Conservation (phyloP, 2,888 invertebrate species). For the Synergus itoensis region DNA sequence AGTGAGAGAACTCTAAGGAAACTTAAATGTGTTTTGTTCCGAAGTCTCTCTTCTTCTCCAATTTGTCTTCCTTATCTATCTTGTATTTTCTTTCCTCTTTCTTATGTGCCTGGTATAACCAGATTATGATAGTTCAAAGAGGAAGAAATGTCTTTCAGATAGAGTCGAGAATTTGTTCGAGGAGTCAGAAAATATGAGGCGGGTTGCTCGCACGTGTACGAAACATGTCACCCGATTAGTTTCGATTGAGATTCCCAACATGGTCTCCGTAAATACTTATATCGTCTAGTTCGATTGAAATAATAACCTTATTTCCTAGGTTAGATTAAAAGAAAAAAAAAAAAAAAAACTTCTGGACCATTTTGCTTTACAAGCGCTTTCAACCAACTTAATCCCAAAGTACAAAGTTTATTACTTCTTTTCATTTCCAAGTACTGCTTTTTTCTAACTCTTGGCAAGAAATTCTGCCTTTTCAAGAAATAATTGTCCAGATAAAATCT, state of each 20-base stretch:
- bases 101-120: background rate
- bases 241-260: constrained; percentile 29
- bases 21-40: constrained; percentile 53
- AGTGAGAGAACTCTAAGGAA: constrained; percentile 42
- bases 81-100: background rate
- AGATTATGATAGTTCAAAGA: constrained; percentile 26
- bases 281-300: background rate
- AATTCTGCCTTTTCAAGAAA: background rate
- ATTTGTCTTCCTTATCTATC: constrained; percentile 17
- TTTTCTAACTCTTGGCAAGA: background rate
- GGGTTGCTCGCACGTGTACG: constrained; percentile 11
- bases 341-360: background rate
- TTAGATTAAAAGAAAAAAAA: background rate
- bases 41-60: constrained; percentile 48
- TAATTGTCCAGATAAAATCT: too few relatives aligned
- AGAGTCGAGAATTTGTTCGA: background rate
- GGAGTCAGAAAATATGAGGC: constrained; percentile 6
- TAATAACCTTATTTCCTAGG: background rate
- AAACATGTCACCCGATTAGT: constrained; percentile 21
- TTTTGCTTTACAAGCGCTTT: background rate
- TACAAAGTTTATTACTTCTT: background rate
- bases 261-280: background rate
- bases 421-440: background rate
- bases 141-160: background rate
- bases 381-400: background rate